Percentiles rank a stretch among this genome's conserved stretches.
Conservation (phyloP, 1,140 invertebrate genomes). For the Apis laboriosa region DNA sequence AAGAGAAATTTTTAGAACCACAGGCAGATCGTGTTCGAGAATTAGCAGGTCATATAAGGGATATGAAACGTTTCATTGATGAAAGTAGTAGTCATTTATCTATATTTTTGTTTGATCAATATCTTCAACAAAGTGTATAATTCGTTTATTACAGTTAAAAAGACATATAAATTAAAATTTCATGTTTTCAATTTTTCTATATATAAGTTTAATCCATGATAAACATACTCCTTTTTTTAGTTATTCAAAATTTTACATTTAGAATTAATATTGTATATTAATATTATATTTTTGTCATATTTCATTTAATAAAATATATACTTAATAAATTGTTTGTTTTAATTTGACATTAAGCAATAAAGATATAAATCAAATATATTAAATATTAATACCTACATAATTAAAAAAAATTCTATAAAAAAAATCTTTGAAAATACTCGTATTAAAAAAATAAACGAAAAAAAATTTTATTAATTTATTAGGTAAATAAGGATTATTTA, state of each 20-base stretch:
- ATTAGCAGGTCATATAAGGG: slow-evolving; percentile 86
- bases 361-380: background rate
- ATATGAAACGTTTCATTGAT: slow-evolving; percentile 85
- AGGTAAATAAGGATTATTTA: too few relatives aligned
- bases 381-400: background rate
- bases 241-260: slow-evolving; percentile 17
- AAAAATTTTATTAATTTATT: background rate
- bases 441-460: background rate
- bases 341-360: background rate
- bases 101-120: slow-evolving; percentile 89
- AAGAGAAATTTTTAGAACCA: slow-evolving; percentile 87
- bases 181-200: slow-evolving; percentile 15
- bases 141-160: slow-evolving; percentile 10
- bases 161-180: slow-evolving; percentile 17
- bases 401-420: background rate
- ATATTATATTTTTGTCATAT: slow-evolving; percentile 22
- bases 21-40: slow-evolving; percentile 85
- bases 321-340: slow-evolving; percentile 15
- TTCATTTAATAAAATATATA: slow-evolving; percentile 42
- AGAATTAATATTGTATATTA: slow-evolving; percentile 16
- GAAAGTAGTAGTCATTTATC: slow-evolving; percentile 84
- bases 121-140: slow-evolving; percentile 83
- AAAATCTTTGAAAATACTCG: background rate
- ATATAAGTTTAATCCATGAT: background rate
- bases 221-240: slow-evolving; percentile 13